These are phyloP conservation scores for Petrolisthes manimaculis DNA, from an alignment of 2,888 invertebrate genomes.

Conservation along the genomic window DNA sequence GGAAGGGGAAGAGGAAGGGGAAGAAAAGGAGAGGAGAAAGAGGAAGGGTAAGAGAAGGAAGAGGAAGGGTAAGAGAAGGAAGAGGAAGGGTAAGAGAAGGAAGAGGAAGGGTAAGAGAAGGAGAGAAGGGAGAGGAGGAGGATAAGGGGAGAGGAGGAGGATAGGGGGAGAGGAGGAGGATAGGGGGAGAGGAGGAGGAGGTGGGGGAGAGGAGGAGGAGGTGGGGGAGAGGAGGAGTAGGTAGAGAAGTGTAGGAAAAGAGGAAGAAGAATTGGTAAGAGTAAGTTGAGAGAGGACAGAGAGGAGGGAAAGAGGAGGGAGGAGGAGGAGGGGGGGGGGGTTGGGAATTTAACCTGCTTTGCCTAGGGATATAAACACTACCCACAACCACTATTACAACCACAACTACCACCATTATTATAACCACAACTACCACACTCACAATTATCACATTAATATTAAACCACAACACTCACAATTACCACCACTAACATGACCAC, in stretches of 20 bases:
- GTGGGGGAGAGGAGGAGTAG: background rate
- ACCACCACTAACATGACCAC: too few species aligned
- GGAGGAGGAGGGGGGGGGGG: background rate
- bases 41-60: background rate
- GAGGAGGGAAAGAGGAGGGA: background rate
- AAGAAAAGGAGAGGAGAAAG: background rate
- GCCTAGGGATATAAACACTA: background rate
- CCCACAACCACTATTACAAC: too few species aligned
- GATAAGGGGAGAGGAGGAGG: background rate
- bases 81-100: background rate
- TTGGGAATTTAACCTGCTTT: background rate
- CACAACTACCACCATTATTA: too few species aligned
- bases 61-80: background rate
- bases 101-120: background rate
- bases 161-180: background rate
- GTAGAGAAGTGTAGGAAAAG: background rate
- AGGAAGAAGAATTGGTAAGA: background rate
- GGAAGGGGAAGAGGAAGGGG: background rate
- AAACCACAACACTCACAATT: background rate
- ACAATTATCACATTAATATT: background rate
- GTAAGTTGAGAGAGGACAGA: background rate
- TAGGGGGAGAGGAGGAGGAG: background rate
- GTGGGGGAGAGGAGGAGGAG: background rate
- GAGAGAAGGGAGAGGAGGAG: background rate
- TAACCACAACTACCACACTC: background rate